Base-by-base conservation (phyloP, 2,888 invertebrate species). In the Campopleginae sp. region DNA sequence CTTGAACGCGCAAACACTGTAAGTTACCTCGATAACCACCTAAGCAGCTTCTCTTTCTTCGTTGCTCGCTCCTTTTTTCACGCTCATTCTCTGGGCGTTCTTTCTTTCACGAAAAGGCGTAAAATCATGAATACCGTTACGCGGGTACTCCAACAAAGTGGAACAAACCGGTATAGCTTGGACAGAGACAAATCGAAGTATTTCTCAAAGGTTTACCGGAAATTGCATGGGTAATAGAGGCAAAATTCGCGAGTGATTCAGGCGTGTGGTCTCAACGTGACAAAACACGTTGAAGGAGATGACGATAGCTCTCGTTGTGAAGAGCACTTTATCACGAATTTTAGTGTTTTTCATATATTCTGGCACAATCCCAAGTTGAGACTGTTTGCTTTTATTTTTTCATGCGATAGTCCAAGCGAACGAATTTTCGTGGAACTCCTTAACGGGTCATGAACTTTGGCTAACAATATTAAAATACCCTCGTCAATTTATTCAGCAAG, bases 81-180 rank as follows among this genome's bases (percentile, higher is more conserved):
- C 58, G 8, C 12, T 68, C 33, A 33, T 54, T 51, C 68, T 71
- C 48, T 48, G 44, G n/a, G 14, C 27, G 27, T 61, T 65, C 61
- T 46, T 48, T 70, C 42, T 61, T 38, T 75, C 46, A 48, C 76
- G 71, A 19, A 71, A 76, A 72, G 14, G 79, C 76, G 61, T 80
- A 80, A 82, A 80, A 80, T 82, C 76, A 48, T 51, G 82, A 63
- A 80, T 82, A 85, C 85, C 85, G 85, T 85, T 85, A 85, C 42
- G 17, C 42, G 17, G 2, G 7, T 66, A 51, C 44, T 33, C 61
- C 44, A 31, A 58, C 44, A 6, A 27, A 33, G n/a, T 44, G 68
- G 58, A 58, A 58, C 68, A 46, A 44, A 68, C 44, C 38, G 44
- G 44, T 46, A 46, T 38, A 65, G 44, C 17, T 68, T 68, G 27